Evolutionary conservation across 2,113 vertebrate species (phyloP).

Genomic region (Dasypus novemcinctus): DNA sequence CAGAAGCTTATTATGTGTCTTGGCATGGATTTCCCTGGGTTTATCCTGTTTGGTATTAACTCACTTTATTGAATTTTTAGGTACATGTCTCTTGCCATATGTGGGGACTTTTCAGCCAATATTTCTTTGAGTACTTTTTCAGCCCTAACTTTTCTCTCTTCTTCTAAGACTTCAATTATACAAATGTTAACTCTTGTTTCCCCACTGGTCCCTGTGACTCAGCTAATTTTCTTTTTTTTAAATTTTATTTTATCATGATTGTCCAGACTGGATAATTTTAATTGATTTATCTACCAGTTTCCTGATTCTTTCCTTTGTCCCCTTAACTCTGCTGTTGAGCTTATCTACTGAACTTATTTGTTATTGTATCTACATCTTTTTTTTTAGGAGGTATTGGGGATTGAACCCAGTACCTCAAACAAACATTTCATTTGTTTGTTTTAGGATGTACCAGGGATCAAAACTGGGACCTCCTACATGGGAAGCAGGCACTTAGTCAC

Average conservation of each 20-base stretch:
- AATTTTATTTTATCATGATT: background rate
- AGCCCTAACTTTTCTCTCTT: background rate
- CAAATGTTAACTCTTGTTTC: background rate
- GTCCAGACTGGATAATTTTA: background rate
- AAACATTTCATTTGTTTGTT: too few relatives aligned
- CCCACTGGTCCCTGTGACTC: too few relatives aligned
- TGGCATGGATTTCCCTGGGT: background rate
- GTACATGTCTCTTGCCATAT: background rate
- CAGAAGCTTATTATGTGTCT: background rate
- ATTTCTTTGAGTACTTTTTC: too few relatives aligned
- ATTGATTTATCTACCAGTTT: too few relatives aligned
- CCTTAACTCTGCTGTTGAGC: background rate
- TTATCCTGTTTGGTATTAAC: background rate
- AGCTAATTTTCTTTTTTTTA: background rate
- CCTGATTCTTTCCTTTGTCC: background rate
- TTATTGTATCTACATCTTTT: too few relatives aligned
- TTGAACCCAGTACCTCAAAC: too few relatives aligned
- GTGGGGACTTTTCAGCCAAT: background rate
- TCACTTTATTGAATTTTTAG: background rate
- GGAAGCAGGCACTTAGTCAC: too few relatives aligned
- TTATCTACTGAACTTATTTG: background rate
- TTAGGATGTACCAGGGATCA: too few relatives aligned
- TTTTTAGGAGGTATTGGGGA: too few relatives aligned
- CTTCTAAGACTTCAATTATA: background rate
- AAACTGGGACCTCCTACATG: too few relatives aligned